Conservation (phyloP, 2,113 vertebrate species). For the Protobothrops flavoviridis region DNA sequence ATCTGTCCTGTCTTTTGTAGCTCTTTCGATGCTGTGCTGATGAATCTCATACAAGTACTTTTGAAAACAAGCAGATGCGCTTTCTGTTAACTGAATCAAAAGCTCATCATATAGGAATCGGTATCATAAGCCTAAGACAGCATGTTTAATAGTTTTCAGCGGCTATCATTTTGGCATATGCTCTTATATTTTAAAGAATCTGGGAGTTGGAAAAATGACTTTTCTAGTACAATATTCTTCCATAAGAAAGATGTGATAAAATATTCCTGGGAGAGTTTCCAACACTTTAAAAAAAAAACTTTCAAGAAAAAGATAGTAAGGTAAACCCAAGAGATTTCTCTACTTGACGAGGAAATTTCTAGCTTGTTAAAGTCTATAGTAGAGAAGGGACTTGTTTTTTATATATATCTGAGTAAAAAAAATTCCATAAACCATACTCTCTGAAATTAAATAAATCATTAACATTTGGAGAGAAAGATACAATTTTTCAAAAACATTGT, state of each 20-base stretch:
- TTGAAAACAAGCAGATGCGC: slow-evolving; percentile 5
- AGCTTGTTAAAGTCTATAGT: neutral
- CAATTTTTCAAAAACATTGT: neutral
- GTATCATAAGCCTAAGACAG: neutral
- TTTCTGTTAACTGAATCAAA: slow-evolving; percentile 12
- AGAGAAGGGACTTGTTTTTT: neutral
- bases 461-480: neutral
- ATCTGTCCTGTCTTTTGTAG: slow-evolving; percentile 10
- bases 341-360: no score
- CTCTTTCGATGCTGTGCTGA: slow-evolving; percentile 6
- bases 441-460: neutral
- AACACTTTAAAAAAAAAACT: neutral
- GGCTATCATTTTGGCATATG: neutral
- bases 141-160: neutral
- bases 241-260: neutral
- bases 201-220: neutral
- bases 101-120: neutral
- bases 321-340: neutral
- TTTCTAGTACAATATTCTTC: neutral
- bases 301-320: neutral
- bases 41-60: slow-evolving; percentile 3
- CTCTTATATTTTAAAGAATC: neutral
- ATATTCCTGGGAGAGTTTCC: neutral
- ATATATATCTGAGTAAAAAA: neutral
- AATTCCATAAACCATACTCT: neutral